Percentiles rank a stretch among this genome's conserved stretches.
Evolutionary conservation across 2,888 invertebrate species (phyloP).

Genomic region (Agrotis segetum): DNA sequence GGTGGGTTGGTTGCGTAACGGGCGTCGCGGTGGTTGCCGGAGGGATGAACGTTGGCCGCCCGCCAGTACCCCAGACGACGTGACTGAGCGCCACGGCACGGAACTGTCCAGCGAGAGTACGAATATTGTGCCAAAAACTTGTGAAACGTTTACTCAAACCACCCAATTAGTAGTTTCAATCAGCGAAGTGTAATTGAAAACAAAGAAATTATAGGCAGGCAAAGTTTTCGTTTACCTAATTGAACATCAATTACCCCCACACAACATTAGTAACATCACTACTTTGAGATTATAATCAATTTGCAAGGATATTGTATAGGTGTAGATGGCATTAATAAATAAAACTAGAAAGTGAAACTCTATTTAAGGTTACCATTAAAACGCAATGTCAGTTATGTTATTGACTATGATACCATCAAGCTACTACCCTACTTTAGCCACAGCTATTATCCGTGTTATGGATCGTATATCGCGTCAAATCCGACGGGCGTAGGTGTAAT

Average conservation of each 20-base stretch:
- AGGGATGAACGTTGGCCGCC: conserved; percentile 50
- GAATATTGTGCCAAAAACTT: conserved; percentile 35
- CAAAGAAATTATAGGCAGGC: neutral
- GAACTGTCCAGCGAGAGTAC: conserved; percentile 44
- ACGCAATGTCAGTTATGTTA: conserved; percentile 1
- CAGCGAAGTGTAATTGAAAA: conserved; percentile 19
- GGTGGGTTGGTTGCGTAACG: conserved; percentile 59
- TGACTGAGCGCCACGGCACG: conserved; percentile 41
- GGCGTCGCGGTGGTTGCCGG: conserved; percentile 35
- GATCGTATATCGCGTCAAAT: conserved; percentile 28
- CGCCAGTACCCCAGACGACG: conserved; percentile 51
- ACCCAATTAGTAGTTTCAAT: conserved; percentile 32
- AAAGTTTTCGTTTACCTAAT: neutral
- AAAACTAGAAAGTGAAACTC: conserved; percentile 12
- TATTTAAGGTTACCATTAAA: neutral
- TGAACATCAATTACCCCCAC: neutral
- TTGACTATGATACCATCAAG: conserved; percentile 25
- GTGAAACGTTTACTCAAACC: conserved; percentile 22
- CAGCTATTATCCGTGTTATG: conserved; percentile 34
- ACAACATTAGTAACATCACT: neutral
- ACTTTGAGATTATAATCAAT: neutral
- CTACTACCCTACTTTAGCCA: conserved; percentile 13
- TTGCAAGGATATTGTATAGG: neutral
- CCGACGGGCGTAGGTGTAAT: conserved; percentile 23
- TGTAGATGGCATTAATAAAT: neutral